These are phyloP conservation scores for Vanessa cardui DNA, from an alignment of 2,888 invertebrate species.

Conservation along the genomic window DNA sequence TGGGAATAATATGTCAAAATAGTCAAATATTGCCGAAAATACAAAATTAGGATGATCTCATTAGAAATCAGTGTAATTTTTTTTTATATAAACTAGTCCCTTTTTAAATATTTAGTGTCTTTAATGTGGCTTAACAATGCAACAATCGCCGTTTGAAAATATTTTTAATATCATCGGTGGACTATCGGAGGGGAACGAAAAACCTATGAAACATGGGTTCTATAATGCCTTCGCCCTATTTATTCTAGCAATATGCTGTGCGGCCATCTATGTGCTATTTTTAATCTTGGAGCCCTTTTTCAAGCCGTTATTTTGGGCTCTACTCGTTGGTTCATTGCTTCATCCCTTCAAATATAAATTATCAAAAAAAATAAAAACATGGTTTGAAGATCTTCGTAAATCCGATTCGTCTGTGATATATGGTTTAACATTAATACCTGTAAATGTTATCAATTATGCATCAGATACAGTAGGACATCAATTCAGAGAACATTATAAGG, in stretches of 20 bases:
- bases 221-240: slow-evolving; percentile 94
- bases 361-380: slow-evolving; percentile 88
- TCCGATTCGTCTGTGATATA: slow-evolving; percentile 85
- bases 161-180: slow-evolving; percentile 86
- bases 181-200: slow-evolving; percentile 90
- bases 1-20: slow-evolving; percentile 27
- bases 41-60: slow-evolving; percentile 43
- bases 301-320: slow-evolving; percentile 97
- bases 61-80: slow-evolving; percentile 30
- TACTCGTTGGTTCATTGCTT: slow-evolving; percentile 97
- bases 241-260: slow-evolving; percentile 86
- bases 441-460: slow-evolving; percentile 88
- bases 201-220: slow-evolving; percentile 95
- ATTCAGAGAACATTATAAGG: slow-evolving; percentile 85
- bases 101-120: slow-evolving; percentile 30
- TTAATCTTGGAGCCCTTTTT: slow-evolving; percentile 95
- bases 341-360: slow-evolving; percentile 95
- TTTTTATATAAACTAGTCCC: slow-evolving; percentile 20
- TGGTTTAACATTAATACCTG: slow-evolving; percentile 85
- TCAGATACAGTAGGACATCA: slow-evolving; percentile 89
- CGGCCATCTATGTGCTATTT: slow-evolving; percentile 90
- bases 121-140: slow-evolving; percentile 53
- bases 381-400: slow-evolving; percentile 88
- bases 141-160: slow-evolving; percentile 85
- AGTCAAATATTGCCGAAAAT: slow-evolving; percentile 36